Conservation (phyloP, 1,140 invertebrate species). For the Rhyacophila brunnea region DNA sequence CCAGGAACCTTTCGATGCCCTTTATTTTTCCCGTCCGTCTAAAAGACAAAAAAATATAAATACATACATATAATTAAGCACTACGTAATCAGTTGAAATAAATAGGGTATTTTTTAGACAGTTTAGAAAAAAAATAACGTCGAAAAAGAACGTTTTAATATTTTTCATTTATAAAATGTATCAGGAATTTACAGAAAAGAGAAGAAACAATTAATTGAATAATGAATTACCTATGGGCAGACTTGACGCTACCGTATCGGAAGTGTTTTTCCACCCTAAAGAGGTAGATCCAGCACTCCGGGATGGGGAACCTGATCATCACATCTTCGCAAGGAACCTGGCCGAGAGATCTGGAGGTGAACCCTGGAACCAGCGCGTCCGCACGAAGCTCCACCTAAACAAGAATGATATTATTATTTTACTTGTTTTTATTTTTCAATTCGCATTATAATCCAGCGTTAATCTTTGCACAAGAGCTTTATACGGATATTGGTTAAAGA, state of each 20-base stretch:
- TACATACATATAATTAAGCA: neutral
- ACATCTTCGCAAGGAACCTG: slow-evolving; percentile 98
- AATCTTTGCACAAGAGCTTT: too few relatives aligned
- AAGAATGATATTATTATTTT: too few relatives aligned
- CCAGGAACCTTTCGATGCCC: slow-evolving; percentile 91
- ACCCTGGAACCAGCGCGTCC: slow-evolving; percentile 94
- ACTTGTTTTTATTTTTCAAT: too few relatives aligned
- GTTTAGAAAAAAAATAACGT: too few relatives aligned
- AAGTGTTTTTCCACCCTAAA: slow-evolving; percentile 99
- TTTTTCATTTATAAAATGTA: too few relatives aligned
- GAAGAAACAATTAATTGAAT: too few relatives aligned
- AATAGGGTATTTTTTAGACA: too few relatives aligned
- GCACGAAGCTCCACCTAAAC: slow-evolving; percentile 83
- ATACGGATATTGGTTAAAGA: too few relatives aligned
- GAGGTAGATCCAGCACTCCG: slow-evolving; percentile 98
- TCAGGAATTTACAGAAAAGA: too few relatives aligned
- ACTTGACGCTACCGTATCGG: slow-evolving; percentile 98
- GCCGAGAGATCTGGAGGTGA: slow-evolving; percentile 90
- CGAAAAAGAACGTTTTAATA: too few relatives aligned
- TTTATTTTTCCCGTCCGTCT: slow-evolving; percentile 87
- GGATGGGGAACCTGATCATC: slow-evolving; percentile 93
- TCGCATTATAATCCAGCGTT: too few relatives aligned
- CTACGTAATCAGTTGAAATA: too few relatives aligned
- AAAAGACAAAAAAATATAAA: slow-evolving; percentile 7
- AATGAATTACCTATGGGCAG: slow-evolving; percentile 86